Percentiles rank a stretch among this genome's conserved stretches.
phyloP scores from a whole-genome alignment of 2,797 vertebrate genomes.

The Pampus argenteus region DNA sequence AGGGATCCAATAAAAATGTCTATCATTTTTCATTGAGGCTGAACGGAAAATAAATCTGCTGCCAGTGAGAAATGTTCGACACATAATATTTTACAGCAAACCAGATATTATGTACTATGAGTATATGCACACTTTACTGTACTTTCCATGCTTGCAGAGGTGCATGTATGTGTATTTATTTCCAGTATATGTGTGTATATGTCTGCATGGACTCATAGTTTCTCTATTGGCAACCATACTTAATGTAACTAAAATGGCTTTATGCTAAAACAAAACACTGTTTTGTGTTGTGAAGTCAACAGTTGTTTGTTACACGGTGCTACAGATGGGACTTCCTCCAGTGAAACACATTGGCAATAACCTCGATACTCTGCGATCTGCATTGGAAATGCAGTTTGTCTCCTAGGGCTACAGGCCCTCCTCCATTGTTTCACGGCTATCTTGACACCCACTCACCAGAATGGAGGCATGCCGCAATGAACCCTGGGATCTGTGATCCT shows the following conservation, averaged over 20 bases:
- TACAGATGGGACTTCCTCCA: slow-evolving; percentile 58
- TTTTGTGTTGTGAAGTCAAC: slow-evolving; percentile 50
- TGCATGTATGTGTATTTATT: background rate
- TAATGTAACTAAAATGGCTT: slow-evolving; percentile 24
- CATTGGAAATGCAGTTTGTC: slow-evolving; percentile 75
- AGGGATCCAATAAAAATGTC: background rate
- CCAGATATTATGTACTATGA: background rate
- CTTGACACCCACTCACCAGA: slow-evolving; percentile 83
- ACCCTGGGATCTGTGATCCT: slow-evolving; percentile 84
- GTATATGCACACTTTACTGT: background rate
- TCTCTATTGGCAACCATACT: background rate
- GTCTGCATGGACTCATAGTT: background rate
- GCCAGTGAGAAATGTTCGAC: background rate
- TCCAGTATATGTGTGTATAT: background rate
- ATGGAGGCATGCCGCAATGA: slow-evolving; percentile 79
- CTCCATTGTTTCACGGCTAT: slow-evolving; percentile 84
- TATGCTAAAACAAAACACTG: slow-evolving; percentile 7
- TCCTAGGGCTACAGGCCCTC: slow-evolving; percentile 74
- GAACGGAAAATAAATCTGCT: background rate
- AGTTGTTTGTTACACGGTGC: slow-evolving; percentile 50
- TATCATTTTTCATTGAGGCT: no score
- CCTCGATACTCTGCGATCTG: slow-evolving; percentile 67
- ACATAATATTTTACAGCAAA: background rate
- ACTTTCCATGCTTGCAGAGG: background rate
- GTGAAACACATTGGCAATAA: slow-evolving; percentile 50